Percentiles rank a stretch among this genome's conserved stretches.
Evolutionary conservation across 2,797 vertebrate species (phyloP).

Genomic region (Podarcis lilfordi): DNA sequence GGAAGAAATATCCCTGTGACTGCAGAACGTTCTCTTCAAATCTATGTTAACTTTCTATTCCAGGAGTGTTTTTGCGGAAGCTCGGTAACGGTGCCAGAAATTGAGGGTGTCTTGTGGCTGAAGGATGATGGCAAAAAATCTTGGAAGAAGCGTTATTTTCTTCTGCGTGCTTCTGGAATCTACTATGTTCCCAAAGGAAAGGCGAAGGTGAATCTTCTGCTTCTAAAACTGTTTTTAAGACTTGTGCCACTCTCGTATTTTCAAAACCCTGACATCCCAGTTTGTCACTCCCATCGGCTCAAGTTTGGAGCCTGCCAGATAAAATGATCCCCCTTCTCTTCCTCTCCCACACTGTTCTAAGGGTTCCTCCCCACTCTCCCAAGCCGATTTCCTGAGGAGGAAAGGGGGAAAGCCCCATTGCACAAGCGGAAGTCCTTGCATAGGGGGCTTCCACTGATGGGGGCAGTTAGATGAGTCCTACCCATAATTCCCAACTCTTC

Average conservation of each 20-base stretch:
- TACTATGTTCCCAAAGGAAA: constrained; percentile 98
- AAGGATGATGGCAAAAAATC: constrained; percentile 99
- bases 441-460: no score
- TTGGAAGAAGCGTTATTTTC: constrained; percentile 98
- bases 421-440: no score
- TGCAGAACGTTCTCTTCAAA: constrained; percentile 11
- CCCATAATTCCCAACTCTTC: background rate
- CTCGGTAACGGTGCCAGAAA: constrained; percentile 95
- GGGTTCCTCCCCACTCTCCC: no score
- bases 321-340: no score
- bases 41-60: constrained; percentile 12
- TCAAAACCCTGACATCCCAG: background rate
- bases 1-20: background rate
- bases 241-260: background rate
- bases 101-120: constrained; percentile 95
- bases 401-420: no score
- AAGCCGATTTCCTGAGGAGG: no score
- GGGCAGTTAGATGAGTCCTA: no score
- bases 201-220: constrained; percentile 80
- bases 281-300: no score
- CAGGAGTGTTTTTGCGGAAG: constrained; percentile 98
- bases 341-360: no score
- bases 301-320: no score
- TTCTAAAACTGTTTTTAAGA: background rate
- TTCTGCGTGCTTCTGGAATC: constrained; percentile 94